Conservation (phyloP, 2,888 invertebrate species). For the Andrena fulva region DNA sequence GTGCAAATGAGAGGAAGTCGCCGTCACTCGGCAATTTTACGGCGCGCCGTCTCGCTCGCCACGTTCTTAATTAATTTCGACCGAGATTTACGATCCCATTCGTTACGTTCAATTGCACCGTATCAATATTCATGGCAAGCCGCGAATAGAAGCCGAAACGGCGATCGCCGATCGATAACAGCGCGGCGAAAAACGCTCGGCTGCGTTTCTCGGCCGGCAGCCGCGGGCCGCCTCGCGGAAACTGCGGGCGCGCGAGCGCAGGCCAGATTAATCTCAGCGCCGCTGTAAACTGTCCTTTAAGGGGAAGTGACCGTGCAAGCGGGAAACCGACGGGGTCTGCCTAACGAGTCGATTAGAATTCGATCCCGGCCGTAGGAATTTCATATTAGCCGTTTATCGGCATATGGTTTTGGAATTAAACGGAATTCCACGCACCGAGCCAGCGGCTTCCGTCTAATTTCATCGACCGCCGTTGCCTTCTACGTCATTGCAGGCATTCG, state of each 20-base stretch:
- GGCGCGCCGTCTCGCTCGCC: conserved; percentile 40
- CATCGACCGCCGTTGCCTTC: conserved; percentile 47
- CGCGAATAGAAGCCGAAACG: conserved; percentile 43
- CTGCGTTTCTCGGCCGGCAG: background rate
- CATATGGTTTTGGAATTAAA: conserved; percentile 60
- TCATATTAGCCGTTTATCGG: conserved; percentile 62
- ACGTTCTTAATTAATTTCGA: conserved; percentile 69
- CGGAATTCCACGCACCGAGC: conserved; percentile 62
- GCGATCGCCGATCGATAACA: conserved; percentile 46
- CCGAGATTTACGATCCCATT: conserved; percentile 73
- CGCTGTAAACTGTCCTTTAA: conserved; percentile 47
- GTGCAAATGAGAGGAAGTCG: conserved; percentile 69
- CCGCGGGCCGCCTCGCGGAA: background rate
- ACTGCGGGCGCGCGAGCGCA: background rate
- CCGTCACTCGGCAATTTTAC: conserved; percentile 57
- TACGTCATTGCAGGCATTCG: conserved; percentile 54
- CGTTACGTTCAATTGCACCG: conserved; percentile 69
- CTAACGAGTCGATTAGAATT: conserved; percentile 66
- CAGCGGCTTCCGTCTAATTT: conserved; percentile 53
- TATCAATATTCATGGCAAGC: conserved; percentile 69
- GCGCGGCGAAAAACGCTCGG: background rate
- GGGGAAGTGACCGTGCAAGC: conserved; percentile 23
- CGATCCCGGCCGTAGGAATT: conserved; percentile 50
- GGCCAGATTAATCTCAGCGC: conserved; percentile 24
- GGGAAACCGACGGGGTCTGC: conserved; percentile 52